These are phyloP conservation scores for Anorthoa munda DNA, from an alignment of 2,888 invertebrate genomes.

Conservation along the genomic window DNA sequence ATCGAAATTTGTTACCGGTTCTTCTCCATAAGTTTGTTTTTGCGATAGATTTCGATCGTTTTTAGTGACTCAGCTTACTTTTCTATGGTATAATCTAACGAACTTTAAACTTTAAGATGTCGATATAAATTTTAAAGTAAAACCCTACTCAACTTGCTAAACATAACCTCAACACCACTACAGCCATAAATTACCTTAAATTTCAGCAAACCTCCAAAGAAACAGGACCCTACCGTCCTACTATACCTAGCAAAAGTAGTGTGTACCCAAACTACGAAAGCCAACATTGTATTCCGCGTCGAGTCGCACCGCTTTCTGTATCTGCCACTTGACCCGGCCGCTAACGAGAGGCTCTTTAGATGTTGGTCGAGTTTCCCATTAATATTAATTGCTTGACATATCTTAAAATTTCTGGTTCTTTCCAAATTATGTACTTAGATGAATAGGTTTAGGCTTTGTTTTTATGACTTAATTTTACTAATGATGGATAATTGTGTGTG, in stretches of 20 bases:
- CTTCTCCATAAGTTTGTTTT: too few species aligned
- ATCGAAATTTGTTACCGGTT: too few species aligned
- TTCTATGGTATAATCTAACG: background rate
- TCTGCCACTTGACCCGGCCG: slow-evolving; percentile 53
- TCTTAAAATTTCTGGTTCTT: slow-evolving; percentile 15
- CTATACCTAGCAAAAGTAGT: slow-evolving; percentile 19
- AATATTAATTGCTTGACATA: slow-evolving; percentile 47
- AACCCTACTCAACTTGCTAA: too few species aligned
- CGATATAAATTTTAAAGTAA: background rate
- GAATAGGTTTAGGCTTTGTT: slow-evolving; percentile 1
- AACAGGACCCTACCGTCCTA: background rate
- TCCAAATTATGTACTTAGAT: slow-evolving; percentile 11
- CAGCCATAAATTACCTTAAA: background rate
- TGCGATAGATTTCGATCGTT: too few species aligned
- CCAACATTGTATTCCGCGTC: slow-evolving; percentile 27
- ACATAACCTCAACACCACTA: background rate
- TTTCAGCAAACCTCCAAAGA: background rate
- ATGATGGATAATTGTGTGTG: background rate
- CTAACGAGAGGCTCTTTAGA: slow-evolving; percentile 52
- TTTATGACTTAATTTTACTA: background rate
- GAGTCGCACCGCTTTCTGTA: slow-evolving; percentile 23
- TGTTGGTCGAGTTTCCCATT: slow-evolving; percentile 47
- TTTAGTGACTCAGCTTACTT: too few species aligned
- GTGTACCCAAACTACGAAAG: slow-evolving; percentile 6
- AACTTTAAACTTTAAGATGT: background rate